Percentiles rank a stretch among this genome's conserved stretches.
Conservation (phyloP, 1,140 invertebrate species). For the Pinna nobilis region DNA sequence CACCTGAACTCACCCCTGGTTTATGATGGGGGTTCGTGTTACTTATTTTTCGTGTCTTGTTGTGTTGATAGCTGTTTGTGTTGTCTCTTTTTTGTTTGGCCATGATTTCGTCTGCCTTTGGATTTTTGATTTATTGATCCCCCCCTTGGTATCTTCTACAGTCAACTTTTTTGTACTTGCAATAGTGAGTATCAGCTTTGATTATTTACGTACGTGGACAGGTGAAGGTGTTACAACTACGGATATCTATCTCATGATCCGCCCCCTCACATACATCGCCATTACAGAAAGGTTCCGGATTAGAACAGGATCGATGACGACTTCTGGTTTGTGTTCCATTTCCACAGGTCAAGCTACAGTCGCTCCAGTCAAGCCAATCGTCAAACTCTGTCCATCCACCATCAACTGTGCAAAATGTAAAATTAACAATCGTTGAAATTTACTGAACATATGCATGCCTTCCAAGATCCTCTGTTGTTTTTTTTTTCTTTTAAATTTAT, state of each 20-base stretch:
- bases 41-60: no score
- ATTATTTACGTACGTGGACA: constrained; percentile 28
- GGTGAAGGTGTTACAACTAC: constrained; percentile 21
- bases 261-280: constrained; percentile 30
- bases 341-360: constrained; percentile 28
- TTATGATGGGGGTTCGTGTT: no score
- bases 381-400: constrained; percentile 14
- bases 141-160: no score
- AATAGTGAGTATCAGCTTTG: no score
- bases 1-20: no score
- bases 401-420: constrained; percentile 6
- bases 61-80: no score
- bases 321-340: constrained; percentile 1
- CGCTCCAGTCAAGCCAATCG: constrained; percentile 10
- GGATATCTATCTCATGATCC: neutral
- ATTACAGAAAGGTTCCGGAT: constrained; percentile 38
- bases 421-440: neutral
- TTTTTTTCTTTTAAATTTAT: neutral
- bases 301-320: constrained; percentile 25
- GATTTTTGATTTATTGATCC: no score
- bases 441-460: neutral
- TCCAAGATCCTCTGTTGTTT: neutral
- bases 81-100: no score
- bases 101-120: no score
- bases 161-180: no score